Evolutionary conservation across 2,797 vertebrate species (phyloP).

Genomic region (Amniataba percoides): DNA sequence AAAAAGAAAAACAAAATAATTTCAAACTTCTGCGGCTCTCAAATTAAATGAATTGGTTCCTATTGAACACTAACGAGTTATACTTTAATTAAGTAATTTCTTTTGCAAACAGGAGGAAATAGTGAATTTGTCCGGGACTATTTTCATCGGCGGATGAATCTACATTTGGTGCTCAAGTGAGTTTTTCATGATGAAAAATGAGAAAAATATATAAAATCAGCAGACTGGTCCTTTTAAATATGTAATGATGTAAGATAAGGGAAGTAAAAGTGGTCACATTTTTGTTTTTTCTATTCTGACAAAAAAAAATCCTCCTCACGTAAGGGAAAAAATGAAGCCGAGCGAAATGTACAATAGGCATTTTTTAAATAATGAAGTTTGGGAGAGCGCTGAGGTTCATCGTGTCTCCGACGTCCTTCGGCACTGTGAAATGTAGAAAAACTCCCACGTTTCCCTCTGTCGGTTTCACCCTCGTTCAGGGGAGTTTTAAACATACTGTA

Average conservation of each 20-base stretch:
- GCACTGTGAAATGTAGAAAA: slow-evolving; percentile 67
- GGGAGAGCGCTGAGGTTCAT: slow-evolving; percentile 46
- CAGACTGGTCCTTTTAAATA: background rate
- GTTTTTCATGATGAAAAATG: background rate
- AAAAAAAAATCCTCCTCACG: slow-evolving; percentile 1
- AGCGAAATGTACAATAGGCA: slow-evolving; percentile 39
- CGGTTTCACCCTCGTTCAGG: slow-evolving; percentile 14
- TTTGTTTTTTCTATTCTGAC: background rate
- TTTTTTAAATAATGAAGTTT: slow-evolving; percentile 40
- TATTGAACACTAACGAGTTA: no score
- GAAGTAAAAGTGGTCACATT: background rate
- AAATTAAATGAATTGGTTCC: background rate
- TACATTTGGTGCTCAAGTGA: background rate
- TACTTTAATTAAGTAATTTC: no score
- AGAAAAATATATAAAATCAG: background rate
- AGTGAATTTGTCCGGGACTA: background rate
- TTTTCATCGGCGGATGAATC: background rate
- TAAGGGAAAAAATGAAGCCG: background rate
- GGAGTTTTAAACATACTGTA: slow-evolving; percentile 55
- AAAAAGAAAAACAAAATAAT: background rate
- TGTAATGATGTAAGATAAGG: slow-evolving; percentile 27
- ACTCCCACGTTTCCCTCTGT: slow-evolving; percentile 29
- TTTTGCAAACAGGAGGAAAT: no score
- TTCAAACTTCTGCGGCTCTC: background rate
- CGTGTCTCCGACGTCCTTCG: slow-evolving; percentile 51